These are phyloP conservation scores for Atherinomorus stipes DNA, from an alignment of 2,113 vertebrate species.

Conservation along the genomic window DNA sequence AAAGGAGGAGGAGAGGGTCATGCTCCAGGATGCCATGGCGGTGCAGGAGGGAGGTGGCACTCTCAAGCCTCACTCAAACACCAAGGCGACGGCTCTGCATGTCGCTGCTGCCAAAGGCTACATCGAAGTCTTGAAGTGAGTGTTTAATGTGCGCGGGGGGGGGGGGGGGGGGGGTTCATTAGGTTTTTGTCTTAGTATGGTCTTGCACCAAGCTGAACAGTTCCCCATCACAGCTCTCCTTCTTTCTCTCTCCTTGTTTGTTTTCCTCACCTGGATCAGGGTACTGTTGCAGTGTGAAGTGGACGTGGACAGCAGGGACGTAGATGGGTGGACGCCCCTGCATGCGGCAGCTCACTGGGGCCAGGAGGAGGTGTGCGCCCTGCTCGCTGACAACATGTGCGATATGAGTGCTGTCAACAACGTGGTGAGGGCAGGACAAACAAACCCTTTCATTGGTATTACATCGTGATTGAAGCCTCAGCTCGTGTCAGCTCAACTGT, in stretches of 20 bases:
- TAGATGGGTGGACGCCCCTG: conserved; percentile 83
- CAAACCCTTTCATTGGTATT: not conserved
- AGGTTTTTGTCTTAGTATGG: conserved; percentile 26
- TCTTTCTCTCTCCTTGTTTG: not conserved
- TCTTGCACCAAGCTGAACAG: not conserved
- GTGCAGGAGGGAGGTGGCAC: conserved; percentile 74
- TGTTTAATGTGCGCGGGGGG: not conserved
- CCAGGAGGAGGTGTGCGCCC: conserved; percentile 83
- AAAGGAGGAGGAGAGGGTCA: conserved; percentile 83
- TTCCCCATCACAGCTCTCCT: conserved; percentile 13
- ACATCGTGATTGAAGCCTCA: not conserved
- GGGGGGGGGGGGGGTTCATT: not conserved
- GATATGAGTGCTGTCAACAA: conserved; percentile 84
- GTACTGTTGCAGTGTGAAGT: conserved; percentile 81
- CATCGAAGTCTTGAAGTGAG: conserved; percentile 87
- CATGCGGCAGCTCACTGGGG: conserved; percentile 87
- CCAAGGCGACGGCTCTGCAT: conserved; percentile 84
- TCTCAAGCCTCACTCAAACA: conserved; percentile 82
- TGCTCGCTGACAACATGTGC: conserved; percentile 83
- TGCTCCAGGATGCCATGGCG: conserved; percentile 82
- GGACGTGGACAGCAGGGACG: conserved; percentile 81
- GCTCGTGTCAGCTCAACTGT: not conserved
- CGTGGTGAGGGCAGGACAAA: conserved; percentile 75
- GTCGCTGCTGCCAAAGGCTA: conserved; percentile 86
- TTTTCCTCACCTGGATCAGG: conserved; percentile 54